Base-by-base conservation (phyloP, 2,797 vertebrate species). In the Scleropages formosus region DNA sequence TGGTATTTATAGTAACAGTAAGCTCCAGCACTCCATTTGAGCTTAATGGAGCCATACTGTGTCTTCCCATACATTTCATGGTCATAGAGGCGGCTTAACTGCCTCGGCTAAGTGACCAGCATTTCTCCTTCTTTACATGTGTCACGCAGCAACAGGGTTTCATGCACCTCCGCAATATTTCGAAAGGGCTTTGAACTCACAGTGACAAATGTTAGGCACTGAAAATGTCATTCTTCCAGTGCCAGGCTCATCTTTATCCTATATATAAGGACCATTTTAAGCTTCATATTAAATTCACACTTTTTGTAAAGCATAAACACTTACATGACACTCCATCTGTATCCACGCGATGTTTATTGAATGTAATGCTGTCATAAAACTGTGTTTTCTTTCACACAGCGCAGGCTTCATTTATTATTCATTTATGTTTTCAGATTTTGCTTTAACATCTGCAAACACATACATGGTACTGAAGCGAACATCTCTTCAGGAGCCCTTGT, bases 1-100 rank as follows among this genome's bases (percentile, higher is more conserved):
- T 58, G 9, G 20, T 61, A 73, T 73, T 73, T 62, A 73, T 73
- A 31, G 56, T 39, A 9, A 13, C 3, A 39, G 39, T 31, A 56
- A 18, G 53, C 18, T 12, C 18, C 56, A 12, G 15, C 15, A 61
- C 39, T 20, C 46, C 31, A 62, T 62, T 61, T 73, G 18, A 46
- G 39, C 72, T 62, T 46, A 62, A 62, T 22, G 59, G 16, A 16
- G 59, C 59, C 59, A 62, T 49, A 20, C 26, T 24, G 22, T 16
- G 20, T 62, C 59, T 47, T 6, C 26, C 18, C n/a, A 47, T 22
- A 62, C 31, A 62, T 62, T 12, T n/a, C n/a, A 26, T 44, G 39
- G 10, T 46, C 59, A 26, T 11, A 59, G n/a, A 58, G n/a, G 9
- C 16, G 46, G 26, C 59, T 59, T 39, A 39, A 27, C 20, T 44